Evolutionary conservation across 2,797 vertebrate genomes (phyloP), one percentile per base, ranked within the genome.

Genomic region (Tympanoctomys barrerae): DNA sequence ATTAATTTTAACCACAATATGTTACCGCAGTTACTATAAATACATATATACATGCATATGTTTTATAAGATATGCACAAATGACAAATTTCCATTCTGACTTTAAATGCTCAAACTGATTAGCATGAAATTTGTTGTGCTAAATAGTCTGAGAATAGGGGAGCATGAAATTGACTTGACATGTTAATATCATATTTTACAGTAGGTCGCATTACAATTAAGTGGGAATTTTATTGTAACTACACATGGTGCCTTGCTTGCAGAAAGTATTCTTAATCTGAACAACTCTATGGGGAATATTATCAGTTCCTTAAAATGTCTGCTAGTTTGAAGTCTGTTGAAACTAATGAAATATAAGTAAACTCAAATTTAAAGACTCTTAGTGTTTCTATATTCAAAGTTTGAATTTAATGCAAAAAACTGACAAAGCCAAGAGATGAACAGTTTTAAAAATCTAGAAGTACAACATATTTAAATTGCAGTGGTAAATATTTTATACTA

Each of bases 121-220:
- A 97, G 95, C 1, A 21, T 97, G 97, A 98, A 97, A 98, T 98
- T 95, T 97, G 90, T 97, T 98, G 83, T 94, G 81, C 80, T 28
- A 75, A 97, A 96, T 91, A 98, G 68, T 26, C 78, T 96, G 62
- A 95, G 89, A 97, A 98, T 54, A 96, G 92, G 91, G 7, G 70
- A 97, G 97, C 96, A 96, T 89, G 96, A 98, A 98, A 92, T 96
- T 92, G 96, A 88, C 92, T 97, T 97, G 97, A 97, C 97, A 93
- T 83, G 82, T 97, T 98, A 94, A 96, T 98, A 97, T 95, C 49
- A 94, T 96, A 94, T 95, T 93, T 81, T 97, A 90, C 42, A 94
- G 78, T n/a, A 21, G 90, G 95, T 96, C 94, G 84, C 68, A 95
- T 90, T 96, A 86, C 90, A 96, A 96, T 97, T 96, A 97, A 96